These are phyloP conservation scores for Caenorhabditis panamensis DNA, from an alignment of 2,888 invertebrate species.

Conservation along the genomic window DNA sequence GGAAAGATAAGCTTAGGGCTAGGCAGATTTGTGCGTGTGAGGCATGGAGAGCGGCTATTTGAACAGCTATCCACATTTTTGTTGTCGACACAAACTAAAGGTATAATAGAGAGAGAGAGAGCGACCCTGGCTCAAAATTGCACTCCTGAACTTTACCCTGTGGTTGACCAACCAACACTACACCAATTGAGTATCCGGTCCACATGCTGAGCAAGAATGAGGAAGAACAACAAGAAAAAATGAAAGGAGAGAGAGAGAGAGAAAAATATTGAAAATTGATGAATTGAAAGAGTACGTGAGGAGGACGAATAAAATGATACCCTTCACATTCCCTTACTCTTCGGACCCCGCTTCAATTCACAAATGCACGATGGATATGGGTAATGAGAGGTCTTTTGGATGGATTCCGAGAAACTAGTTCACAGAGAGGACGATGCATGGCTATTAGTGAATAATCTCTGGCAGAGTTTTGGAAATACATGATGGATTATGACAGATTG, in stretches of 20 bases:
- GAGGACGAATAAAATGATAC: constrained; percentile 22
- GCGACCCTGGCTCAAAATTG: neutral
- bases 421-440: constrained; percentile 2
- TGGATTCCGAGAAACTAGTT: constrained; percentile 23
- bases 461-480: neutral
- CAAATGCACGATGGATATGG: constrained; percentile 14
- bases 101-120: neutral
- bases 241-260: neutral
- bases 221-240: neutral
- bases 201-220: neutral
- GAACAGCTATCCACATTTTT: constrained; percentile 47
- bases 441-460: constrained; percentile 15
- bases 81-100: constrained; percentile 10
- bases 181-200: neutral
- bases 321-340: constrained; percentile 5
- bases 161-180: neutral
- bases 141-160: constrained; percentile 18
- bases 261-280: neutral
- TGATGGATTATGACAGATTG: constrained; percentile 53
- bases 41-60: constrained; percentile 26
- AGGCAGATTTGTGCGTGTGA: constrained; percentile 11
- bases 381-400: constrained; percentile 24
- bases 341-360: constrained; percentile 27
- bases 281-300: constrained; percentile 2
- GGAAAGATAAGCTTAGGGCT: constrained; percentile 4